Evolutionary conservation across 2,113 vertebrate genomes (phyloP).

Genomic region (Kryptolebias marmoratus): DNA sequence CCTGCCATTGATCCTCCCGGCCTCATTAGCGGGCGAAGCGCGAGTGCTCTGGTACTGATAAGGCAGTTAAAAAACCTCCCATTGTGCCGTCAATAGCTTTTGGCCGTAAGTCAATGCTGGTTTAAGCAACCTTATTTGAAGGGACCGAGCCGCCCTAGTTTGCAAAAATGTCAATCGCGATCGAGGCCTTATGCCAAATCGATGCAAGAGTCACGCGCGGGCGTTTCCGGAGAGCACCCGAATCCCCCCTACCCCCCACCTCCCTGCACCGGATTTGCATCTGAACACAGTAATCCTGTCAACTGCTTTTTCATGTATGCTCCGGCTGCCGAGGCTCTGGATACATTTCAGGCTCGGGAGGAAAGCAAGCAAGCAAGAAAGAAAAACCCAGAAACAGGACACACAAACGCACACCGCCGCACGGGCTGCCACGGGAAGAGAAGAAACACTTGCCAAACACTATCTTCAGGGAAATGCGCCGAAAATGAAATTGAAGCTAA

Average conservation of each 20-base stretch:
- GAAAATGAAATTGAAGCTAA: constrained; percentile 59
- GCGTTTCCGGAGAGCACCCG: constrained; percentile 41
- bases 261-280: constrained; percentile 56
- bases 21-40: constrained; percentile 30
- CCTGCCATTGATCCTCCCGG: constrained; percentile 53
- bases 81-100: constrained; percentile 41
- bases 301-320: constrained; percentile 59
- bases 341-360: constrained; percentile 51
- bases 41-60: constrained; percentile 37
- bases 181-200: constrained; percentile 64
- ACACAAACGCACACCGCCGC: constrained; percentile 11
- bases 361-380: constrained; percentile 44
- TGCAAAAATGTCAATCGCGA: constrained; percentile 62
- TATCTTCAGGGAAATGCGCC: constrained; percentile 44
- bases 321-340: constrained; percentile 29
- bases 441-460: constrained; percentile 13
- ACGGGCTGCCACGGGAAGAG: constrained; percentile 18
- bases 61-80: constrained; percentile 58
- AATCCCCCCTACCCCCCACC: constrained; percentile 24
- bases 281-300: constrained; percentile 65
- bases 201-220: constrained; percentile 49
- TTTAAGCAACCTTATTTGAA: constrained; percentile 59
- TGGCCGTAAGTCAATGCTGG: constrained; percentile 46
- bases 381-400: constrained; percentile 16
- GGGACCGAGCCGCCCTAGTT: constrained; percentile 54